Evolutionary conservation across 1,140 invertebrate species (phyloP).

Genomic region (Venustaconcha ellipsiformis): DNA sequence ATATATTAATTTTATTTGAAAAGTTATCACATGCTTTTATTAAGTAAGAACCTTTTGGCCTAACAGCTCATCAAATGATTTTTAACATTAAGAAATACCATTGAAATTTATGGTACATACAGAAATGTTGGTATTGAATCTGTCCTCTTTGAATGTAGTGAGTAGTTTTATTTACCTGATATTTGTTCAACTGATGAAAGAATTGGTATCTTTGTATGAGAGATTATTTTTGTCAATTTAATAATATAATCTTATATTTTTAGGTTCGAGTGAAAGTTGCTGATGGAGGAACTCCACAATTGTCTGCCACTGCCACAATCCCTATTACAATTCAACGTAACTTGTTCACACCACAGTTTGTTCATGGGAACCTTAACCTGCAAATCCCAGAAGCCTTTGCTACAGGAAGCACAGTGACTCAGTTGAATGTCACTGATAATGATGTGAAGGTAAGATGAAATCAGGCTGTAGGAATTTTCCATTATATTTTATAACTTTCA

Average conservation of each 20-base stretch:
- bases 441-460: constrained; percentile 38
- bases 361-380: constrained; percentile 20
- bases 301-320: constrained; percentile 40
- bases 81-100: too few relatives aligned
- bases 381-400: constrained; percentile 32
- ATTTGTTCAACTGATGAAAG: background rate
- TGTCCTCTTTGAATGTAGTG: background rate
- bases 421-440: constrained; percentile 35
- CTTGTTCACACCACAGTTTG: constrained; percentile 39
- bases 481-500: too few relatives aligned
- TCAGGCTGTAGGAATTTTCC: too few relatives aligned
- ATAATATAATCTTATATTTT: background rate
- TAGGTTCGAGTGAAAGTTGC: constrained; percentile 33
- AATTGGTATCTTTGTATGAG: background rate
- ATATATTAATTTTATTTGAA: too few relatives aligned
- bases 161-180: background rate
- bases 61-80: too few relatives aligned
- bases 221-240: background rate
- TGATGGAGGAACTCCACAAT: constrained; percentile 39
- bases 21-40: too few relatives aligned
- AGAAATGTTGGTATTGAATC: too few relatives aligned
- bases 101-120: too few relatives aligned
- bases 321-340: constrained; percentile 50
- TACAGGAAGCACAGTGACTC: constrained; percentile 22
- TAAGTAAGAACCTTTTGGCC: too few relatives aligned